phyloP scores from a whole-genome alignment of 2,797 vertebrate genomes.

The Synanceia verrucosa region DNA sequence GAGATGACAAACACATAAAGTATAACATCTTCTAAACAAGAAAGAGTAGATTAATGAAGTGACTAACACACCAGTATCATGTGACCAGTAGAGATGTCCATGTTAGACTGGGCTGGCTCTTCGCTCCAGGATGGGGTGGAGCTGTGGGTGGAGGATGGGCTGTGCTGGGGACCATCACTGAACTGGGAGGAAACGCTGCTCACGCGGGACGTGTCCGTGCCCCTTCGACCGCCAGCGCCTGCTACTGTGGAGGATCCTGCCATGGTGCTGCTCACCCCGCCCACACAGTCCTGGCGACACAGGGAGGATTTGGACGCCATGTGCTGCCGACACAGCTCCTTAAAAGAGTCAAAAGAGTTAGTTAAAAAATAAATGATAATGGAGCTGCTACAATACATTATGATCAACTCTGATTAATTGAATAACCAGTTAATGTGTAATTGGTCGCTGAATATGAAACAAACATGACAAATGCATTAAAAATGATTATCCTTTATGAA shows the following conservation, averaged over 20 bases:
- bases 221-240: constrained; percentile 77
- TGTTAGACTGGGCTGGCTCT: constrained; percentile 96
- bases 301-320: constrained; percentile 96
- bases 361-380: neutral
- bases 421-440: neutral
- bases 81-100: constrained; percentile 99
- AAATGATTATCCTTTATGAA: neutral
- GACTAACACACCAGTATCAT: constrained; percentile 93
- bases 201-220: constrained; percentile 90
- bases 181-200: constrained; percentile 99
- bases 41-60: neutral
- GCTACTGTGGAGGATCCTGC: constrained; percentile 40
- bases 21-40: neutral
- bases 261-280: constrained; percentile 46
- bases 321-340: constrained; percentile 98
- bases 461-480: neutral
- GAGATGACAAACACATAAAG: neutral
- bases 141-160: constrained; percentile 95
- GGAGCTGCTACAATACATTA: neutral
- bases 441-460: accelerated
- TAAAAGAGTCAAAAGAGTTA: neutral
- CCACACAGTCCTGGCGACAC: constrained; percentile 82
- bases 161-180: constrained; percentile 94
- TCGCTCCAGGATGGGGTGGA: constrained; percentile 98
- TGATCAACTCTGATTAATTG: neutral